These are phyloP conservation scores for Villa cingulata DNA, from an alignment of 2,888 invertebrate genomes.

Conservation along the genomic window DNA sequence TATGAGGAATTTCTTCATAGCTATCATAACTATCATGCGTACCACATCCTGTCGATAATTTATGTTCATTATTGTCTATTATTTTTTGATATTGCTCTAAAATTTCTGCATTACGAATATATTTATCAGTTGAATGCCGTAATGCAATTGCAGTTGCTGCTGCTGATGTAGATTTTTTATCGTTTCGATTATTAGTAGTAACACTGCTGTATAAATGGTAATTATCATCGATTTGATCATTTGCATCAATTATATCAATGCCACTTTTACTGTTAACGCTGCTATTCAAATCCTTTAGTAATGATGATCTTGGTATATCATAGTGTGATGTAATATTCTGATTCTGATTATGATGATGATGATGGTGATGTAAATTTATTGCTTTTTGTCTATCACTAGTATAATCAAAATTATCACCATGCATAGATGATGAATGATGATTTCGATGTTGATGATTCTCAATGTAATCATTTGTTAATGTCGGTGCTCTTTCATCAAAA, in stretches of 20 bases:
- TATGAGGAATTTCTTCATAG: conserved; percentile 12
- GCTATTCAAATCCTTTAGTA: conserved; percentile 12
- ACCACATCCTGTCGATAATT: neutral
- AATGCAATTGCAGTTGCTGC: neutral
- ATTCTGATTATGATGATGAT: neutral
- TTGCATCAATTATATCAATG: conserved; percentile 12
- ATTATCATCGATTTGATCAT: conserved; percentile 21
- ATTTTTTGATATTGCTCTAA: conserved; percentile 18
- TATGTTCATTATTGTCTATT: conserved; percentile 17
- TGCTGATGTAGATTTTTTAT: neutral
- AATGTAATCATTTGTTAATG: too few relatives aligned
- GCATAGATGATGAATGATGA: conserved; percentile 10
- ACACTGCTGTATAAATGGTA: conserved; percentile 7
- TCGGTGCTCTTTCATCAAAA: conserved; percentile 24
- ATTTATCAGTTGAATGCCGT: conserved; percentile 19
- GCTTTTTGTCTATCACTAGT: too few relatives aligned
- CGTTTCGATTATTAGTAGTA: neutral
- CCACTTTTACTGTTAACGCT: conserved; percentile 7
- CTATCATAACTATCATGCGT: neutral
- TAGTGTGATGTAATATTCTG: neutral
- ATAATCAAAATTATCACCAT: conserved; percentile 19
- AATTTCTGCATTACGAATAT: conserved; percentile 21
- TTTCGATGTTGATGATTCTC: neutral
- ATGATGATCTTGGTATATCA: conserved; percentile 5
- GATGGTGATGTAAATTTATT: neutral